Conservation (phyloP, 2,888 invertebrate genomes). For the Nomada fabriciana region DNA sequence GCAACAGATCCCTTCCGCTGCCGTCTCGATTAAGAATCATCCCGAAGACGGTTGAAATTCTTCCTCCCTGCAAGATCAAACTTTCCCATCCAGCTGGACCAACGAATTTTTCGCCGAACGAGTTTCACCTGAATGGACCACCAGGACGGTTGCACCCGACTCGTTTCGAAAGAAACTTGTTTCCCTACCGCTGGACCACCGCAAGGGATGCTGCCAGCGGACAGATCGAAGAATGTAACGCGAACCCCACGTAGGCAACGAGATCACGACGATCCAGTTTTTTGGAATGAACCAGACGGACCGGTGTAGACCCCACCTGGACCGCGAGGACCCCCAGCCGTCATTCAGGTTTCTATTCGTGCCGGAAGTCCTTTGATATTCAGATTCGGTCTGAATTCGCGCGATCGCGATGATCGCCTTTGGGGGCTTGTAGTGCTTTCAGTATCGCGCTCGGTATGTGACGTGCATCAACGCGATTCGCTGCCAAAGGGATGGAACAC, state of each 20-base stretch:
- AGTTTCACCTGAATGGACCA: conserved; percentile 59
- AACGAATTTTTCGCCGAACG: conserved; percentile 51
- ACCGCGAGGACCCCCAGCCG: conserved; percentile 82
- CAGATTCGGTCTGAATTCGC: conserved; percentile 67
- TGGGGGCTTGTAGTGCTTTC: conserved; percentile 49
- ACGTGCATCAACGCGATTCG: conserved; percentile 50
- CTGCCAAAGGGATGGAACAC: conserved; percentile 55
- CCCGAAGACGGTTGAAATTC: conserved; percentile 48
- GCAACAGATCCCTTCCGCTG: not conserved
- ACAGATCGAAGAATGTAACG: conserved; percentile 17
- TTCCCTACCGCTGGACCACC: conserved; percentile 60
- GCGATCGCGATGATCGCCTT: conserved; percentile 65
- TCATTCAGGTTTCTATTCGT: conserved; percentile 78
- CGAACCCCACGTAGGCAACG: conserved; percentile 36
- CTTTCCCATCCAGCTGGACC: conserved; percentile 26
- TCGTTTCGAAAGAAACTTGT: conserved; percentile 55
- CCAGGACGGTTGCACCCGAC: conserved; percentile 45
- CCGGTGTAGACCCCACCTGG: conserved; percentile 84
- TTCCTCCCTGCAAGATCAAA: not conserved
- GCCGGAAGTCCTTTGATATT: conserved; percentile 77
- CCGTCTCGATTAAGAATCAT: not conserved
- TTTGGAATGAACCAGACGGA: conserved; percentile 76
- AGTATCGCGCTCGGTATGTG: conserved; percentile 50
- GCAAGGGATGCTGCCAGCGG: conserved; percentile 67
- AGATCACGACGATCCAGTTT: conserved; percentile 77